Base-by-base conservation (phyloP, 2,113 vertebrate species). In the Leptodactylus fuscus region DNA sequence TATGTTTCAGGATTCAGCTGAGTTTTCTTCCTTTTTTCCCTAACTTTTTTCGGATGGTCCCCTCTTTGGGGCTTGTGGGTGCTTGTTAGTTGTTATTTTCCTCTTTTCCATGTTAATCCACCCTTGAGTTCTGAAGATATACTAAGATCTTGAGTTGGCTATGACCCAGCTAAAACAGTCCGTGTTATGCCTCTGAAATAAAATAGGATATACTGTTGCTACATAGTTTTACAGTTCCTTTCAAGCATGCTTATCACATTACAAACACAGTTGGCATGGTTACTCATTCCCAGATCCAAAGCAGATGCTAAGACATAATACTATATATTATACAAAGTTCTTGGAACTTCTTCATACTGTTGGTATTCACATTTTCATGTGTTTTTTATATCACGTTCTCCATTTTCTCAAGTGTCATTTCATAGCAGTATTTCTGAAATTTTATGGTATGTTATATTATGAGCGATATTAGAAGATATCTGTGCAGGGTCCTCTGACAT, bases 241-340 rank as follows among this genome's bases (percentile, higher is more conserved):
- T 80, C 36, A 71, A 48, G 78, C 84, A 49, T 55, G 84, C 84
- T 85, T 85, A 85, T 85, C 76, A 85, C 71, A 81, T 85, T 80
- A 85, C 76, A 80, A 29, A 34, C 83, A 80, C 60, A 85, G 83
- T 85, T 85, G 83, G 83, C 83, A 85, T 85, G 75, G 83, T 80
- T 79, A 85, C 83, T 55, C 44, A 2, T 70, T 79, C 24, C 32
- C 48, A 85, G 75, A 85, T 85, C 65, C 65, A 71, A 85, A 85
- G 65, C 84, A 85, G 84, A 85, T 85, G 84, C 49, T 85, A 24
- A 65, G 32, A 80, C 76, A 85, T 80, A 69, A 85, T 85, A 71
- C 78, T 81, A 80, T 80, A 73, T 85, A 46, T 48, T 46, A 41
- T 78, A 71, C 62, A 77, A 48, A 60, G 76, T 29, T 79, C 48